A percentile compares a stretch with the other conserved stretches of the same genome.
Conservation (phyloP, 2,113 vertebrate genomes). For the Todiramphus saurophagus region DNA sequence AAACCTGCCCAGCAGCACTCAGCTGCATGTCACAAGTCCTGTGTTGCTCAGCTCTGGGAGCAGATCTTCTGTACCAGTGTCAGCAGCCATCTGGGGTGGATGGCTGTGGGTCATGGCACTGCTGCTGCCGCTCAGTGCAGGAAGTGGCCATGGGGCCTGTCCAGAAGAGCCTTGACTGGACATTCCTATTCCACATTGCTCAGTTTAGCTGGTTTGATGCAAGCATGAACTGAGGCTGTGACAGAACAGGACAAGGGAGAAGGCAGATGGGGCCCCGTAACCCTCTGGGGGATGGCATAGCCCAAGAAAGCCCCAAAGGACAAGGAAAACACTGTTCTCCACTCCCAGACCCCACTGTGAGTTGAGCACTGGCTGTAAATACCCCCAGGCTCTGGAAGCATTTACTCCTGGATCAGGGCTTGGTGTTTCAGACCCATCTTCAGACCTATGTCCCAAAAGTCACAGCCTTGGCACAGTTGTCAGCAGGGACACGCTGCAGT, state of each 20-base stretch:
- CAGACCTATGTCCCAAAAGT: not conserved
- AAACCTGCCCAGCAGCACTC: not conserved
- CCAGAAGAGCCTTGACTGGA: not conserved
- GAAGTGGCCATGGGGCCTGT: not conserved
- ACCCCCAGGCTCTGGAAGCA: not conserved
- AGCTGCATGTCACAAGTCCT: not conserved
- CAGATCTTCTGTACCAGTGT: not conserved
- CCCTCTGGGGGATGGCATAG: not conserved
- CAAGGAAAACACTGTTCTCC: not conserved
- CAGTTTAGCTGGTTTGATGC: not conserved
- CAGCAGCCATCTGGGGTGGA: not conserved
- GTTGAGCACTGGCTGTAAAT: not conserved
- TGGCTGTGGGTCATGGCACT: not conserved
- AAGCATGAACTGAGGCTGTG: not conserved
- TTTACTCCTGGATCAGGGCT: not conserved
- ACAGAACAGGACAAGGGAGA: not conserved
- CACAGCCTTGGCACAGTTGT: not conserved
- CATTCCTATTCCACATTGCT: not conserved
- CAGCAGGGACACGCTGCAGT: not conserved
- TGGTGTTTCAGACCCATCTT: not conserved
- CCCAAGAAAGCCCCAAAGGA: not conserved
- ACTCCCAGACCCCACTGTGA: not conserved
- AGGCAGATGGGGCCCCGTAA: not conserved
- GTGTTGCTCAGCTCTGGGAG: not conserved
- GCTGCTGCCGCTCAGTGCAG: not conserved